These are phyloP conservation scores for Trematomus bernacchii DNA, from an alignment of 2,797 vertebrate genomes.

Conservation along the genomic window DNA sequence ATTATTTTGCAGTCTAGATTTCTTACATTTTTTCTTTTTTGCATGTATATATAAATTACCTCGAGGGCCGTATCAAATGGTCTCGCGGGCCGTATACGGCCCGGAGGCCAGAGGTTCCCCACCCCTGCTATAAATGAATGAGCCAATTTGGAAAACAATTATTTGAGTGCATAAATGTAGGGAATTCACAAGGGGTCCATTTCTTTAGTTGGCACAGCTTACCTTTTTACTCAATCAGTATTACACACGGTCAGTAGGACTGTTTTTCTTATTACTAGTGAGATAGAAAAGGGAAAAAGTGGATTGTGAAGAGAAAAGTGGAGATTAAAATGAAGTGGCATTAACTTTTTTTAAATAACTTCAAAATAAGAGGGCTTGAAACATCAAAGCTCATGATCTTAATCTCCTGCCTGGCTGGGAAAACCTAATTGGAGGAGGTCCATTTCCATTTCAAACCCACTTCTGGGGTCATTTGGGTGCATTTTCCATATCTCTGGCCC, in stretches of 20 bases:
- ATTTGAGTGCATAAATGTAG: background rate
- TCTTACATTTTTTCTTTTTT: too few species aligned
- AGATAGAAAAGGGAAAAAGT: background rate
- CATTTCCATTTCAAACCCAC: background rate
- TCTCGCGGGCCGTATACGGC: too few species aligned
- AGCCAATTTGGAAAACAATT: background rate
- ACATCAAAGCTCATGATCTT: background rate
- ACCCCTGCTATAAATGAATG: background rate
- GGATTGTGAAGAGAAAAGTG: background rate
- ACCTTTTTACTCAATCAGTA: background rate
- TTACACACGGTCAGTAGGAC: background rate
- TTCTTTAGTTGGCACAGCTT: background rate
- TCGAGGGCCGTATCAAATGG: too few species aligned
- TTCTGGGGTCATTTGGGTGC: too few species aligned
- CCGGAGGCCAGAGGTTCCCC: too few species aligned
- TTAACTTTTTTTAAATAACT: background rate
- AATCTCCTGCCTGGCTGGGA: background rate
- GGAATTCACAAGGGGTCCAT: background rate
- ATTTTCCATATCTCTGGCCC: too few species aligned
- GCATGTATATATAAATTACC: too few species aligned
- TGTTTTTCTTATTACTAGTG: background rate
- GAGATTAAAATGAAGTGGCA: background rate
- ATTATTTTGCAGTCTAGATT: too few species aligned
- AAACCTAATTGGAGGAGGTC: slow-evolving; percentile 4
- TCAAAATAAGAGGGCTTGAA: background rate